Evolutionary conservation across 2,888 invertebrate species (phyloP).

Genomic region (Cheilosia variabilis): DNA sequence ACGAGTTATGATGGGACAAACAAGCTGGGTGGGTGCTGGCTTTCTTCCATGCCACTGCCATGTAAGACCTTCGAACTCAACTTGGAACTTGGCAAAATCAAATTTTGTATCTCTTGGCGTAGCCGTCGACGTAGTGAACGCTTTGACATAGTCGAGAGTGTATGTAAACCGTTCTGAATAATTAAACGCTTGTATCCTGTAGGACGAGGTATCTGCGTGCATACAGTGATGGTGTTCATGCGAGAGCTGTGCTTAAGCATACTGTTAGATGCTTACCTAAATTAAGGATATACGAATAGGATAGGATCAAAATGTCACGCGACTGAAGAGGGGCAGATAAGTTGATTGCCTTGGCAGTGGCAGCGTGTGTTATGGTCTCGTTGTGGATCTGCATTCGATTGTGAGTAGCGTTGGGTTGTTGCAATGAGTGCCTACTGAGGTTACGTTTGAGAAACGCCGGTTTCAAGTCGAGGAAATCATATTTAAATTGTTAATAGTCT

Average conservation of each 20-base stretch:
- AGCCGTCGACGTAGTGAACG: background rate
- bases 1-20: background rate
- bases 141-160: background rate
- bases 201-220: background rate
- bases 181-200: background rate
- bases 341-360: background rate
- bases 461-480: too few relatives aligned
- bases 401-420: too few relatives aligned
- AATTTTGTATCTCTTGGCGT: background rate
- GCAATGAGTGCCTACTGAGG: too few relatives aligned
- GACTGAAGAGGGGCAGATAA: slow-evolving; percentile 9
- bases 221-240: too few relatives aligned
- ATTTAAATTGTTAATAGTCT: too few relatives aligned
- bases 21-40: too few relatives aligned
- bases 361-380: too few relatives aligned
- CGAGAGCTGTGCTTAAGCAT: background rate
- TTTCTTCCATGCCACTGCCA: background rate
- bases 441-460: too few relatives aligned
- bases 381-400: too few relatives aligned
- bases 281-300: slow-evolving; percentile 2
- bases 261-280: background rate
- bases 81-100: background rate
- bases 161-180: background rate
- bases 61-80: background rate
- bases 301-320: background rate